These are phyloP conservation scores for Actias luna DNA, from an alignment of 2,888 invertebrate species.

Conservation along the genomic window DNA sequence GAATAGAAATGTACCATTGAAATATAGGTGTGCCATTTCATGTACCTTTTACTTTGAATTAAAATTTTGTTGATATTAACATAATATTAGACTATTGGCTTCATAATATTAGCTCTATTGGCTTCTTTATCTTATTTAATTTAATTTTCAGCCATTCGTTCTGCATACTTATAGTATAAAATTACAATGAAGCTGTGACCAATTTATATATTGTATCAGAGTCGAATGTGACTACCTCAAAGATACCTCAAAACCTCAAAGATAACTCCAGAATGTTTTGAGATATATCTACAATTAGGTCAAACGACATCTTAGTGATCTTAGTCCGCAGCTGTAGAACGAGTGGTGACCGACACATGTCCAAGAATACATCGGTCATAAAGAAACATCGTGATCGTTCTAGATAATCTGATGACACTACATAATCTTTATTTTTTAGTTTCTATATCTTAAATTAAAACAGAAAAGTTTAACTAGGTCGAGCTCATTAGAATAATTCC, in stretches of 20 bases:
- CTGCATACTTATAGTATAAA: too few species aligned
- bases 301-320: conserved; percentile 51
- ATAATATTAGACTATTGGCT: background rate
- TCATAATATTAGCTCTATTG: background rate
- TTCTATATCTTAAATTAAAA: background rate
- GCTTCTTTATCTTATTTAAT: background rate
- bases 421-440: conserved; percentile 25
- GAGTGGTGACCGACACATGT: conserved; percentile 54
- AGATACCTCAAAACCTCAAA: conserved; percentile 20
- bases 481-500: background rate
- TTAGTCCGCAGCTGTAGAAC: conserved; percentile 69
- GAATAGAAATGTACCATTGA: background rate
- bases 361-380: conserved; percentile 68
- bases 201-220: background rate
- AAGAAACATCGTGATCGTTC: conserved; percentile 55
- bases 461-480: background rate
- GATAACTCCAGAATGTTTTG: conserved; percentile 26
- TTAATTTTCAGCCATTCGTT: too few species aligned
- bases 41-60: background rate
- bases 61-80: background rate
- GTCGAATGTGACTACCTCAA: background rate
- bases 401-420: conserved; percentile 52
- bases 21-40: background rate
- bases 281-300: conserved; percentile 52
- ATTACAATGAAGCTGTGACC: background rate